Conservation (phyloP, 2,888 invertebrate genomes). For the Hypena proboscidalis region DNA sequence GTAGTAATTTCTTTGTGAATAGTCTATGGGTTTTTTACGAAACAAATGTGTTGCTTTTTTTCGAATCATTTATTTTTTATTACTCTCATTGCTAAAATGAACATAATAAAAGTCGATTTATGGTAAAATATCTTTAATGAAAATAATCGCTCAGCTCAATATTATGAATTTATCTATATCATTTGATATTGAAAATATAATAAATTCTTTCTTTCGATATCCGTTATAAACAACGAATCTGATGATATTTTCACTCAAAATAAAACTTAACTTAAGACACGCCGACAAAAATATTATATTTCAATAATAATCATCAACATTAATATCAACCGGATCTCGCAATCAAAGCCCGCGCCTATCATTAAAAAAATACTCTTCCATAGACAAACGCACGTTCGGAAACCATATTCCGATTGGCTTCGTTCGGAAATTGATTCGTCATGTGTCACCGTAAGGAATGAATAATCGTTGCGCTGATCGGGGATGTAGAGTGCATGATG, state of each 20-base stretch:
- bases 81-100: constrained; percentile 1
- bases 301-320: constrained; percentile 28
- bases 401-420: constrained; percentile 57
- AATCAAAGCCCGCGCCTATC: constrained; percentile 38
- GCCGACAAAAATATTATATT: constrained; percentile 19
- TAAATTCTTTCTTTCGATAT: constrained; percentile 2
- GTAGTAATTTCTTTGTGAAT: constrained; percentile 53
- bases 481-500: constrained; percentile 41
- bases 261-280: constrained; percentile 9
- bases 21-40: constrained; percentile 39
- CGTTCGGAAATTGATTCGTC: constrained; percentile 79
- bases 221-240: constrained; percentile 1
- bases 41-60: constrained; percentile 20
- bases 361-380: constrained; percentile 36
- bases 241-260: constrained; percentile 10
- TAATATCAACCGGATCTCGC: constrained; percentile 19
- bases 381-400: constrained; percentile 46
- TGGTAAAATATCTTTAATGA: no score
- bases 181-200: no score
- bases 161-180: constrained; percentile 8
- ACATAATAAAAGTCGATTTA: no score
- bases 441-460: constrained; percentile 82
- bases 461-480: constrained; percentile 69
- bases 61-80: constrained; percentile 7
- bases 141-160: no score